Percentiles rank a stretch among this genome's conserved stretches.
These are phyloP conservation scores for Conus canariensis DNA, from an alignment of 2,888 invertebrate genomes.

Conservation along the genomic window DNA sequence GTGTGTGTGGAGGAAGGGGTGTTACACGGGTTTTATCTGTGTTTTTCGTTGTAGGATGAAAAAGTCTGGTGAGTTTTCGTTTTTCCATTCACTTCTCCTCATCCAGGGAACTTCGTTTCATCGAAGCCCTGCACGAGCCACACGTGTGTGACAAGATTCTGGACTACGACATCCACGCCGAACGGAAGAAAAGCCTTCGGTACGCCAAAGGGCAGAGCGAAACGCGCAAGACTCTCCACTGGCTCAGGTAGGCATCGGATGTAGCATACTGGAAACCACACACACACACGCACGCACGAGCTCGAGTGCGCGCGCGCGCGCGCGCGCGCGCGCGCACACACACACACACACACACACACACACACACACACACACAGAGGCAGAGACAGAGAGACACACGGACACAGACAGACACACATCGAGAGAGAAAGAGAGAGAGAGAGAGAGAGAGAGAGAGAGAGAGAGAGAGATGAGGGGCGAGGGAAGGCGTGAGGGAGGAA, in stretches of 20 bases:
- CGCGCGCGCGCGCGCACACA: background rate
- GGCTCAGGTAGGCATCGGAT: conserved; percentile 83
- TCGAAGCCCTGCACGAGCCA: conserved; percentile 92
- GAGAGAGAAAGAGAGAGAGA: too few relatives aligned
- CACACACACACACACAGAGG: conserved; percentile 11
- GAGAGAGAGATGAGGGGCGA: too few relatives aligned
- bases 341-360: background rate
- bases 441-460: too few relatives aligned
- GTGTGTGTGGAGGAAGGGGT: background rate
- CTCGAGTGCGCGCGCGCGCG: background rate
- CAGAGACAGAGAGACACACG: too few relatives aligned
- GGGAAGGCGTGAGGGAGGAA: too few relatives aligned
- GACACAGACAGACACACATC: too few relatives aligned
- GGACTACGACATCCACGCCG: conserved; percentile 95
- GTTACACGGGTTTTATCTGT: too few relatives aligned
- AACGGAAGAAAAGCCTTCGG: conserved; percentile 92
- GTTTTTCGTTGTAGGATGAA: too few relatives aligned
- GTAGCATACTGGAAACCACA: background rate
- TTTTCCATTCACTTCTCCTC: background rate
- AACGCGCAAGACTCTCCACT: conserved; percentile 95
- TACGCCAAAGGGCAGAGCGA: conserved; percentile 98
- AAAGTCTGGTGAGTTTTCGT: too few relatives aligned
- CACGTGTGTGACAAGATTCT: conserved; percentile 89
- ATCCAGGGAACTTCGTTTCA: conserved; percentile 87
- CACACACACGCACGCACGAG: background rate